Evolutionary conservation across 2,797 vertebrate species (phyloP).

Genomic region (Brachyalestes nurse): DNA sequence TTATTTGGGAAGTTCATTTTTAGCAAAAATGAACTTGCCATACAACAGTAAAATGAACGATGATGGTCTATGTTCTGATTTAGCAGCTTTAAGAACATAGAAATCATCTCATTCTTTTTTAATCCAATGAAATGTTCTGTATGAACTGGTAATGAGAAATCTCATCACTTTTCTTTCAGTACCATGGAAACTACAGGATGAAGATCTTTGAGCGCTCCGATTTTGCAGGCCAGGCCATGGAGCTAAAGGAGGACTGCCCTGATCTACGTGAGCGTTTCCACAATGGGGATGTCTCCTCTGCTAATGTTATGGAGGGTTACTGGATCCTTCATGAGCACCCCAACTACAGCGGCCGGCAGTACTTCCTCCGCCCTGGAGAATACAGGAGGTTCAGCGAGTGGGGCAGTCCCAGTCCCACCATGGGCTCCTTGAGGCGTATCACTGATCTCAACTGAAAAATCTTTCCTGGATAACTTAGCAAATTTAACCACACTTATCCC

Average conservation of each 20-base stretch:
- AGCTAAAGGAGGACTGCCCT: constrained; percentile 82
- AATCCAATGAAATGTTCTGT: neutral
- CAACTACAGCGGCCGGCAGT: constrained; percentile 82
- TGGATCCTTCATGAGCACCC: constrained; percentile 85
- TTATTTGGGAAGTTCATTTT: no score
- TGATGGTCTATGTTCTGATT: constrained; percentile 63
- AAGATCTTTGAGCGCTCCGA: constrained; percentile 81
- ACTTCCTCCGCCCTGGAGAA: constrained; percentile 80
- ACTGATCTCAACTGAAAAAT: constrained; percentile 73
- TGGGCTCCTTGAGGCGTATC: constrained; percentile 79
- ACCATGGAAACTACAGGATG: constrained; percentile 79
- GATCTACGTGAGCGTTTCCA: constrained; percentile 78
- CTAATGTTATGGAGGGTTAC: constrained; percentile 82
- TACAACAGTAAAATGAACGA: constrained; percentile 75
- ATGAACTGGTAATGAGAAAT: neutral
- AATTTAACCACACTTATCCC: constrained; percentile 30
- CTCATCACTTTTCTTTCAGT: constrained; percentile 59
- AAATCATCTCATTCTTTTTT: neutral
- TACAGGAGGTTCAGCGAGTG: constrained; percentile 81
- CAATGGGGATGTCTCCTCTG: constrained; percentile 79
- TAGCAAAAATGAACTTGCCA: no score
- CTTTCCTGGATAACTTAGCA: constrained; percentile 42
- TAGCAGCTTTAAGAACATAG: neutral
- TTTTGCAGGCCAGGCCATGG: constrained; percentile 79
- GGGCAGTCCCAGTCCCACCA: constrained; percentile 74